phyloP scores from a whole-genome alignment of 1,140 invertebrate genomes.

The Anoplophora glabripennis region DNA sequence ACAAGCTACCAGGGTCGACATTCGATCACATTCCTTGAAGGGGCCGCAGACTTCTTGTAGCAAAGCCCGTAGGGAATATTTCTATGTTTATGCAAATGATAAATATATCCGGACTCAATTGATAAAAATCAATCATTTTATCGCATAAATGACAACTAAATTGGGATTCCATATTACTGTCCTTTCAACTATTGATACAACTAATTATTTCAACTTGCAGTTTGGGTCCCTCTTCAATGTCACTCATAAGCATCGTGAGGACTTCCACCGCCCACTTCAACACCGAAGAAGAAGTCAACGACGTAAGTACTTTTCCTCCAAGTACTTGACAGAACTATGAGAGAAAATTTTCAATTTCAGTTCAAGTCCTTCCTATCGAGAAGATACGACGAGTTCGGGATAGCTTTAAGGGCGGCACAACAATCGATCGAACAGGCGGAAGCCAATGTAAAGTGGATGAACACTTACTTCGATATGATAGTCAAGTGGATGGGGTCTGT shows the following conservation, averaged over 20 bases:
- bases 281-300: conserved; percentile 68
- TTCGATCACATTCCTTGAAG: no score
- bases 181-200: no score
- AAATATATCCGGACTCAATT: no score
- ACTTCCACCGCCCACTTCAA: conserved; percentile 68
- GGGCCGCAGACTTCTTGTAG: no score
- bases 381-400: conserved; percentile 60
- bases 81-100: no score
- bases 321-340: conserved; percentile 6
- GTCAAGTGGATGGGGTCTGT: conserved; percentile 61
- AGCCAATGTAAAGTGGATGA: conserved; percentile 79
- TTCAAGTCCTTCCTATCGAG: conserved; percentile 62
- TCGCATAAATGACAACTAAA: no score
- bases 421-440: conserved; percentile 76
- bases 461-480: conserved; percentile 69
- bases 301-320: conserved; percentile 57
- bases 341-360: conserved; percentile 49
- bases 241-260: conserved; percentile 70
- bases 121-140: no score
- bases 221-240: conserved; percentile 66
- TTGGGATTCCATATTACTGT: no score
- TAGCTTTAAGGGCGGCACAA: conserved; percentile 63
- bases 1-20: no score
- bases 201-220: conserved; percentile 51
- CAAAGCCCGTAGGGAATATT: no score